These are phyloP conservation scores for Ranitomeya variabilis DNA, from an alignment of 2,113 vertebrate species.

Conservation along the genomic window DNA sequence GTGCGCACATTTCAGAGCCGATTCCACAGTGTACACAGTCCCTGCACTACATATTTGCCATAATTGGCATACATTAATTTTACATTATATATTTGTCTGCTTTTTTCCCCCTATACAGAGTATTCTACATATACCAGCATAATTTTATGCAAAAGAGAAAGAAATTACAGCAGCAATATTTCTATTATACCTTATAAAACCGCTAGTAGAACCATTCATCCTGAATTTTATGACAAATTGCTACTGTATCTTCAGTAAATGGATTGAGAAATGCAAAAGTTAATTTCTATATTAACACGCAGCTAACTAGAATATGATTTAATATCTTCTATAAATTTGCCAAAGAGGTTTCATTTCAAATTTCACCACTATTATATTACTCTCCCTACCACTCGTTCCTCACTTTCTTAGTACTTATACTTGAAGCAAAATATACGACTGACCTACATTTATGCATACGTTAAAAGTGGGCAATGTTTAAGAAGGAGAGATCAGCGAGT, in stretches of 20 bases:
- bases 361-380: background rate
- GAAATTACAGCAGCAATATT: constrained; percentile 5
- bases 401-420: background rate
- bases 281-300: background rate
- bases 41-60: too few species aligned
- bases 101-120: background rate
- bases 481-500: background rate
- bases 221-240: constrained; percentile 14
- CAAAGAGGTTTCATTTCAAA: background rate
- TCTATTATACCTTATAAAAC: background rate
- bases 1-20: too few species aligned
- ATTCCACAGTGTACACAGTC: too few species aligned
- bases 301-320: constrained; percentile 24
- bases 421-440: background rate
- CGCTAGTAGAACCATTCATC: background rate
- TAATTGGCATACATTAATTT: too few species aligned
- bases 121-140: background rate
- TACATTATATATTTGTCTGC: background rate
- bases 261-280: background rate
- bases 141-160: background rate
- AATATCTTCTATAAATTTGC: background rate
- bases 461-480: background rate
- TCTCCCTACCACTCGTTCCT: background rate
- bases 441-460: background rate
- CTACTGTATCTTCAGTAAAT: background rate